Base-by-base conservation (phyloP, 2,797 vertebrate genomes). In the Psittacula echo region DNA sequence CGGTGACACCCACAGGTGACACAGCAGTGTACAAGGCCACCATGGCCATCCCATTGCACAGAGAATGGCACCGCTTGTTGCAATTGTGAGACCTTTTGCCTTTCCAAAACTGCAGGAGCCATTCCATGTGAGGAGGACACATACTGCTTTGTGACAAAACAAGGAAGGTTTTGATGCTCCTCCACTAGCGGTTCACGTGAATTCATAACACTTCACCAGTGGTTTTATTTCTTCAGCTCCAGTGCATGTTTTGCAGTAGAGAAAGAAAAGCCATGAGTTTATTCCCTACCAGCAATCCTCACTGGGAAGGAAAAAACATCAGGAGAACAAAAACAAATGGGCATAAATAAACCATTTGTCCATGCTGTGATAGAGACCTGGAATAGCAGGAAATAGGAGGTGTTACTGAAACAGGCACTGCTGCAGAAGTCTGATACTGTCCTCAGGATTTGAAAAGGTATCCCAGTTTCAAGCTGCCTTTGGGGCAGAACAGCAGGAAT, bases 111-210 rank as follows among this genome's bases (percentile, higher is more conserved):
- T 5, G 9, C 58, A 34, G 13, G 45, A 45, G 29, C 18, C 9
- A 2, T 66, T 54, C 51, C 30, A 5, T n/a, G 17, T 30, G 26
- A 21, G 24, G 3, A 48, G 7, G 19, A 27, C 48, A 5, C 41
- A 13, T 4, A 1, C 12, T 10, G 13, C 34, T 42, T 34, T 17
- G 2, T 8, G 39, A 11, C 14, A 37, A 64, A 19, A 34, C 29
- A 34, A 9, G 20, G 7, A 29, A 18, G 12, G 8, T 16, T 67
- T 34, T 8, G 5, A 1, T 3, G 9, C 32, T 50, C n/a, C 10
- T 34, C 41, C 4, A 0, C 19, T 13, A 20, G 16, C 0, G 0
- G 11, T 32, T 58, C 21, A 2, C 24, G 2, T 1, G 21, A 45
- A 11, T 23, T 18, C 14, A 8, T 3, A 42, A 23, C 39, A 1